Conservation (phyloP, 2,113 vertebrate species). For the Mastomys coucha region DNA sequence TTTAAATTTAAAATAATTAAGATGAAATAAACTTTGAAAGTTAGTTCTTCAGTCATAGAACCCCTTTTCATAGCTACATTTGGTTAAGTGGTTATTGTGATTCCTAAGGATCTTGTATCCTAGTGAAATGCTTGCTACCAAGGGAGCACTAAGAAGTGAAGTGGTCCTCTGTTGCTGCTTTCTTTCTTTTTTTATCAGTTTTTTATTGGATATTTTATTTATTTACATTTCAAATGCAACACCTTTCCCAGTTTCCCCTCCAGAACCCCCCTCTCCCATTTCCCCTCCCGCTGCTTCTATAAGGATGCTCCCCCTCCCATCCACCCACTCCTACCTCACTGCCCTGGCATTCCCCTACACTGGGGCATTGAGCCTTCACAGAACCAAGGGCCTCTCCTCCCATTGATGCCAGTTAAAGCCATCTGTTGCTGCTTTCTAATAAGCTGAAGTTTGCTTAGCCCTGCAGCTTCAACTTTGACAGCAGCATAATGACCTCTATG, state of each 20-base stretch:
- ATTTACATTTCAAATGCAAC: no score
- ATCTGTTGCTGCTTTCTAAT: background rate
- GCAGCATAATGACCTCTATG: background rate
- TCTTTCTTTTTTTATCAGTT: background rate
- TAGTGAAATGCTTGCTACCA: background rate
- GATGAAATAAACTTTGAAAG: conserved; percentile 38
- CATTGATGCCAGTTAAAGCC: no score
- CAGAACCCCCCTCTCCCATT: no score
- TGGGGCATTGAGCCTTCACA: no score
- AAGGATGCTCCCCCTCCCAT: no score
- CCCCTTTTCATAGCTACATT: background rate
- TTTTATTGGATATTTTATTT: no score
- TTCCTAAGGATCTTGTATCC: no score
- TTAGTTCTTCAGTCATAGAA: background rate
- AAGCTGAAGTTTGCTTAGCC: background rate
- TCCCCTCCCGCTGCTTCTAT: no score
- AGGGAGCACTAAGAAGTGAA: background rate
- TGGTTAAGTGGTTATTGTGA: background rate
- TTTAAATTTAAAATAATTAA: conserved; percentile 49
- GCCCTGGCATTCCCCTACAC: no score
- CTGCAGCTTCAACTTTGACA: background rate
- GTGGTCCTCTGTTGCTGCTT: background rate
- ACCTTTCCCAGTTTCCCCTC: no score
- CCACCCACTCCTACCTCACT: no score
- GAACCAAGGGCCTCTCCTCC: no score